Conservation (phyloP, 2,113 vertebrate species). For the Maccullochella peelii region DNA sequence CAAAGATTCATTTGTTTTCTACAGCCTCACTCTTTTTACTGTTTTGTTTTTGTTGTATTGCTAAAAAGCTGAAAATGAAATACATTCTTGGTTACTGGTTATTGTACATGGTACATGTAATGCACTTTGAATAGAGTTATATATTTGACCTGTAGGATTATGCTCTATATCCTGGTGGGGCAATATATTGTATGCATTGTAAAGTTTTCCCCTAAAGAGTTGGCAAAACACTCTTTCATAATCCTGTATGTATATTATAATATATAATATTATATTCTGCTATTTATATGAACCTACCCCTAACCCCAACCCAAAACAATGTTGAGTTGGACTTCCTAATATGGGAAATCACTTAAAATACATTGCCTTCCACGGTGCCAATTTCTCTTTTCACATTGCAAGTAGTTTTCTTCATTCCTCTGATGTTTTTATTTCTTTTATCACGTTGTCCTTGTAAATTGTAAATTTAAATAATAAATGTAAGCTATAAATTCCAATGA, state of each 20-base stretch:
- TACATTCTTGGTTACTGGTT: too few species aligned
- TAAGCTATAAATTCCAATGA: neutral
- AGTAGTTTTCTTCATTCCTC: constrained; percentile 14
- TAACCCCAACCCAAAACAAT: too few species aligned
- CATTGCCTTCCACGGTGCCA: neutral
- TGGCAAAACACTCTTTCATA: constrained; percentile 12
- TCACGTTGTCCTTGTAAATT: too few species aligned
- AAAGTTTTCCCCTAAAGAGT: neutral
- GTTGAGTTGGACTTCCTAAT: neutral
- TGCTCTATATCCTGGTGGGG: neutral
- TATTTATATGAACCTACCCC: constrained; percentile 9
- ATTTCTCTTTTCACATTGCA: constrained; percentile 22
- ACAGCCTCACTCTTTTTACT: neutral
- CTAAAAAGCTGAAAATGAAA: neutral
- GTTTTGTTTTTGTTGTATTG: neutral
- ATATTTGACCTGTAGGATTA: neutral
- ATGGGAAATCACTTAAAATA: constrained; percentile 19
- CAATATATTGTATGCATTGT: neutral
- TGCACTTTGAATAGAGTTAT: neutral
- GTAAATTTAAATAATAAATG: too few species aligned
- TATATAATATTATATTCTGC: neutral
- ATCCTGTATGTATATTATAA: neutral
- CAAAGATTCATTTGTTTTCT: neutral
- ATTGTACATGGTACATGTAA: neutral
- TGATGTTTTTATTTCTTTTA: neutral